Conservation (phyloP, 2,113 vertebrate genomes). For the Notiomystis cincta region DNA sequence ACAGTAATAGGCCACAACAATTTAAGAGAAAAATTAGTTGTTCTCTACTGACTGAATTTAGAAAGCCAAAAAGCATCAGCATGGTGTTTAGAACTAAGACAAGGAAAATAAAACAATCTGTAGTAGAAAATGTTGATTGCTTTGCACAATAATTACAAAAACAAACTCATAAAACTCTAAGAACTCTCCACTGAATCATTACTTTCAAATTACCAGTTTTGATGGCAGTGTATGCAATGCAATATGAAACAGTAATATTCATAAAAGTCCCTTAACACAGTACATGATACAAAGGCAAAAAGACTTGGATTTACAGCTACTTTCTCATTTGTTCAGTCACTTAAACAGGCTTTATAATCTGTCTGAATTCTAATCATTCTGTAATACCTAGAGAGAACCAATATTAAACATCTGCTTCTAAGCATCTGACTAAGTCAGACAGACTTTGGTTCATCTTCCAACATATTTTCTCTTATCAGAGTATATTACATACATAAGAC, state of each 20-base stretch:
- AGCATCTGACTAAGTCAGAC: background rate
- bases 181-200: background rate
- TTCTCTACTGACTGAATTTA: background rate
- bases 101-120: background rate
- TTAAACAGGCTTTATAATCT: background rate
- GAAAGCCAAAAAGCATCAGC: background rate
- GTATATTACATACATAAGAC: background rate
- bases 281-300: background rate
- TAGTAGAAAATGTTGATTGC: background rate
- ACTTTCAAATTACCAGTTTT: background rate
- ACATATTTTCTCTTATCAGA: background rate
- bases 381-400: background rate
- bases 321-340: background rate
- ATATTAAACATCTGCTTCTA: background rate
- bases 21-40: background rate
- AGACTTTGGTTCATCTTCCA: background rate
- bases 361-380: background rate
- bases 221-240: background rate
- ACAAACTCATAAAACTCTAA: fast-evolving
- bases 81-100: background rate
- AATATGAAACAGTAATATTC: background rate
- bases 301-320: background rate
- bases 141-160: background rate
- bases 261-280: background rate
- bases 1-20: background rate